These are phyloP conservation scores for Drosophila carrolli DNA, from an alignment of 1,140 invertebrate species.

Conservation along the genomic window DNA sequence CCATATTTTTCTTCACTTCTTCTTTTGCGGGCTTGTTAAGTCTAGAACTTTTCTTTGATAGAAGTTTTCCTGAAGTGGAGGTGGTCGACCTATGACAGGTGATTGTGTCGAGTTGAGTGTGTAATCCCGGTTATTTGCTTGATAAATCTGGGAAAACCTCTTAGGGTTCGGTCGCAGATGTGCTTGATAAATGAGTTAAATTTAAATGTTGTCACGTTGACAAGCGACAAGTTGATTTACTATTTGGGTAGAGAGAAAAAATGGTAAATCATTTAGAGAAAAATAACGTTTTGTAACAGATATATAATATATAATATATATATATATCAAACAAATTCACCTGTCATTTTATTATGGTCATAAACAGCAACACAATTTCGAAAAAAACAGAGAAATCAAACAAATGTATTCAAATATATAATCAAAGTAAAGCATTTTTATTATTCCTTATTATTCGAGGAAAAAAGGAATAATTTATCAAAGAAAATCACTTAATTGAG, in stretches of 20 bases:
- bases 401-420: neutral
- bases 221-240: slow-evolving; percentile 31
- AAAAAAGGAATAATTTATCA: slow-evolving; percentile 20
- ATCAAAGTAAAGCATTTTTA: neutral
- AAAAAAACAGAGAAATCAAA: neutral
- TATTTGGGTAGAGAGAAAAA: neutral
- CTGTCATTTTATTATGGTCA: neutral
- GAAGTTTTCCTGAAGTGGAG: neutral
- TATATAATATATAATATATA: neutral
- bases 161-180: slow-evolving; percentile 8
- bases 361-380: too few species aligned
- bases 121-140: slow-evolving; percentile 35
- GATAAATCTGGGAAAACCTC: slow-evolving; percentile 35
- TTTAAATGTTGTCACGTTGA: slow-evolving; percentile 33
- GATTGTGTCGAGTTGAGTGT: slow-evolving; percentile 28
- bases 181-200: slow-evolving; percentile 33
- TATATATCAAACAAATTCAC: too few species aligned
- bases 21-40: slow-evolving; percentile 38
- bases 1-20: slow-evolving; percentile 12
- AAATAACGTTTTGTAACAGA: neutral
- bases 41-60: slow-evolving; percentile 26
- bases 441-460: slow-evolving; percentile 1
- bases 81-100: slow-evolving; percentile 32
- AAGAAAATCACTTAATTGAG: slow-evolving; percentile 55
- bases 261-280: neutral